Evolutionary conservation across 2,113 vertebrate species (phyloP).

Genomic region (Arenaria interpres): DNA sequence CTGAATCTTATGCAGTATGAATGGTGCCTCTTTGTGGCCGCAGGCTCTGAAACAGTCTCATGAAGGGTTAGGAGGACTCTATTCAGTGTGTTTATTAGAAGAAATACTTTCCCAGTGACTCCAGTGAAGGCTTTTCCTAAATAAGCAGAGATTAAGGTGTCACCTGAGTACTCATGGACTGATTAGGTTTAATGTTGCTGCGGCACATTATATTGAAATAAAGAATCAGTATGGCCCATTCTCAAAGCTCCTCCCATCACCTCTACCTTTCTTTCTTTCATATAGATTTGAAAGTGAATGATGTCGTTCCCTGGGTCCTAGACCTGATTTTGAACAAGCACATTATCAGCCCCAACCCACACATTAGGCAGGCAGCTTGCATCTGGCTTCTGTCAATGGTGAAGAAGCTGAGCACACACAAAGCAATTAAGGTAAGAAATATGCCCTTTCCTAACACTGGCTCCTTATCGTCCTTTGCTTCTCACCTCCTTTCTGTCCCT

Average conservation of each 20-base stretch:
- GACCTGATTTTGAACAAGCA: conserved; percentile 88
- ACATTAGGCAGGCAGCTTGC: conserved; percentile 92
- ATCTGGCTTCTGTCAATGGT: conserved; percentile 97
- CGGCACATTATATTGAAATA: background rate
- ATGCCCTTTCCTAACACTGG: rapidly evolving
- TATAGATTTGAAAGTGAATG: conserved; percentile 87
- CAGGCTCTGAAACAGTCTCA: background rate
- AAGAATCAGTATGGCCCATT: rapidly evolving
- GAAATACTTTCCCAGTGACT: background rate
- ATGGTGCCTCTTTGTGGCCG: background rate
- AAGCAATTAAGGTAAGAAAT: conserved; percentile 87
- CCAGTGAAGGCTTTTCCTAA: background rate
- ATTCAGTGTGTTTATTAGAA: background rate
- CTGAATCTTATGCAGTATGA: background rate
- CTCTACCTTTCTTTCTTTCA: background rate
- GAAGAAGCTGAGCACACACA: conserved; percentile 89
- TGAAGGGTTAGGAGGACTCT: background rate
- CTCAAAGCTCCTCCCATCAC: background rate
- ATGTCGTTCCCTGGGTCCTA: conserved; percentile 91
- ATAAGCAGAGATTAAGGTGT: background rate
- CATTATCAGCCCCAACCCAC: conserved; percentile 90
- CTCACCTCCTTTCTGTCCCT: background rate
- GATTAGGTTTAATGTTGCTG: background rate
- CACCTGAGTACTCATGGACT: background rate
- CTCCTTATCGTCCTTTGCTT: background rate